Percentiles rank a stretch among this genome's conserved stretches.
Evolutionary conservation across 2,113 vertebrate species (phyloP).

Genomic region (Clarias macrocephalus): DNA sequence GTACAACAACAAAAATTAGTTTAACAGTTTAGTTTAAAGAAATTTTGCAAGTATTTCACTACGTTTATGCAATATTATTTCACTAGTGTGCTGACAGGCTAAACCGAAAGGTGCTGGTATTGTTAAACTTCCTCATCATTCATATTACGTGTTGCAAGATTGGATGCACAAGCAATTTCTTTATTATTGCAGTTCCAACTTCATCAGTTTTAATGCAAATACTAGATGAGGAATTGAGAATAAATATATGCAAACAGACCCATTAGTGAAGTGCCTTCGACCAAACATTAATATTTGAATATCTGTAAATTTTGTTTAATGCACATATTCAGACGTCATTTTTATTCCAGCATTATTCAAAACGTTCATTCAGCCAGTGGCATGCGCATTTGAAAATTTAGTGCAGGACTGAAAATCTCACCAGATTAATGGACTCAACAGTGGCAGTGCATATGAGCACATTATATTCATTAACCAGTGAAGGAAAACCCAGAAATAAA

Average conservation of each 20-base stretch:
- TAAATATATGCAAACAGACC: background rate
- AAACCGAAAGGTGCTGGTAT: background rate
- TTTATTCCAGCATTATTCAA: background rate
- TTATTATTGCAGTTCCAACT: background rate
- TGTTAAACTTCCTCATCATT: background rate
- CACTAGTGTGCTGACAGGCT: background rate
- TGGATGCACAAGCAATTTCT: background rate
- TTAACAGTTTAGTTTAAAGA: background rate
- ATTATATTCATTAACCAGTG: background rate
- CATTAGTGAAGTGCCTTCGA: background rate
- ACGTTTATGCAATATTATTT: background rate
- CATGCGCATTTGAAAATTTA: background rate
- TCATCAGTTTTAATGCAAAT: background rate
- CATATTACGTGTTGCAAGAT: background rate
- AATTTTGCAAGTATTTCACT: background rate
- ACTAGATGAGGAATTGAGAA: background rate
- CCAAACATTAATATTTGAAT: background rate
- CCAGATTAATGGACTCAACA: background rate
- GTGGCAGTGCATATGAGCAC: background rate
- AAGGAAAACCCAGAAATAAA: background rate
- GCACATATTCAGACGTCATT: background rate
- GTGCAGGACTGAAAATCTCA: background rate
- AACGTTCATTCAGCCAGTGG: background rate
- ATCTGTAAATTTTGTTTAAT: background rate
- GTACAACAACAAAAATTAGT: background rate